Evolutionary conservation across 2,113 vertebrate genomes (phyloP), one percentile per base, ranked within the genome.

Genomic region (Gallinago jamesoni): DNA sequence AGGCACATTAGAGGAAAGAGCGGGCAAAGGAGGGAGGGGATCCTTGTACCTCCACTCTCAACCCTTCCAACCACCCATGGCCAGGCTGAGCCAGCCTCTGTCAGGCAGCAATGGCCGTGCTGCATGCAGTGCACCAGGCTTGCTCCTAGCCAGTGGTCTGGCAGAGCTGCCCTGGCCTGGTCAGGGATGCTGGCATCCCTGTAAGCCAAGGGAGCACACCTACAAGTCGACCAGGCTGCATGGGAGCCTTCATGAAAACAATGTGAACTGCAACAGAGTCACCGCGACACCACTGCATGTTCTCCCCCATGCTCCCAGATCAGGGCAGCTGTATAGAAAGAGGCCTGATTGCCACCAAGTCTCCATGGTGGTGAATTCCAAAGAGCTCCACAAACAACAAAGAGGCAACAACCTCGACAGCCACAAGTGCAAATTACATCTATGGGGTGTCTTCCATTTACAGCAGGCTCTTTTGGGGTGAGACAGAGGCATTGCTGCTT

Each of bases 51-150:
- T 53, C 48, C 1, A 1, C 50, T 83, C 59, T 48, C 55, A 69
- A 24, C 24, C 1, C 0, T 63, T 56, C 39, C 35, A 83, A 13
- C 27, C 31, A 16, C 1, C 0, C 0, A 10, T 10, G 37, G 24
- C 35, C 2, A 2, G 50, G 74, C 78, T 30, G 22, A 70, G 47
- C 21, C 57, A 72, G 39, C 30, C 48, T 59, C 45, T 60, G 50
- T 50, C 1, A 0, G 27, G 33, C 72, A 73, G 7, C 20, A 20
- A 8, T 2, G 0, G 14, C 43, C 0, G 0, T 10, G 43, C 53
- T 45, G 28, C 2, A 1, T 7, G 22, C 62, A n/a, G 37, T 4
- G 17, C 52, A 63, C n/a, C 1, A 1, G 18, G 53, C 43, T 78
- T 8, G 1, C 6, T 18, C 27, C 39, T 33, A 30, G 31, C 30